Evolutionary conservation across 2,113 vertebrate species (phyloP).

Genomic region (Speoplatyrhinus poulsoni): DNA sequence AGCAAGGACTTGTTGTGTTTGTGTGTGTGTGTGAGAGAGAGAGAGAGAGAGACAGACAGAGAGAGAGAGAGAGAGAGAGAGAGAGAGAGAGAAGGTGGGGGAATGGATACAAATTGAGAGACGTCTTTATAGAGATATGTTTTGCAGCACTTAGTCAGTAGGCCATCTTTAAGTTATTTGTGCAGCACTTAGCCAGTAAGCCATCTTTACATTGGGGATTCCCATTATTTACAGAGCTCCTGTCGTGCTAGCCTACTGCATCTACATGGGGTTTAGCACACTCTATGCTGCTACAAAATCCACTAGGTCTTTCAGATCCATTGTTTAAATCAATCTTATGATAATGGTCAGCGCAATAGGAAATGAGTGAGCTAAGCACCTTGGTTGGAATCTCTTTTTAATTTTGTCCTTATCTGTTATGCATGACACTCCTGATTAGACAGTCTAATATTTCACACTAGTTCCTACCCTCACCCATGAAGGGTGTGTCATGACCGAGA

Average conservation of each 20-base stretch:
- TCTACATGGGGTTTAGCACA: constrained; percentile 70
- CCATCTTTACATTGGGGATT: constrained; percentile 51
- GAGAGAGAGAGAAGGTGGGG: not conserved
- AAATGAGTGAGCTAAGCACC: not conserved
- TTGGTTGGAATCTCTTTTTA: not conserved
- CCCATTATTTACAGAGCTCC: constrained; percentile 63
- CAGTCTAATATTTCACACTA: not conserved
- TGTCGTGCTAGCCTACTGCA: constrained; percentile 37
- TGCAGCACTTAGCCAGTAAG: constrained; percentile 46
- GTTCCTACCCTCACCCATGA: too few species aligned
- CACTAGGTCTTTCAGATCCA: constrained; percentile 35
- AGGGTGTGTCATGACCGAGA: too few species aligned
- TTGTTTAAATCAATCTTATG: too few species aligned
- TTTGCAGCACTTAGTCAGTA: constrained; percentile 42
- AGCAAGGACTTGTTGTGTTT: too few species aligned
- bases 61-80: constrained; percentile 17
- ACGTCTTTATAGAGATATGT: constrained; percentile 36
- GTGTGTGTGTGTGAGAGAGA: too few species aligned
- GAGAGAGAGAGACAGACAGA: constrained; percentile 17
- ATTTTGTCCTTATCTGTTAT: not conserved
- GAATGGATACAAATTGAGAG: constrained; percentile 12
- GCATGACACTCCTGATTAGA: not conserved
- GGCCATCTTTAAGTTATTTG: constrained; percentile 51
- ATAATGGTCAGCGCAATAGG: not conserved
- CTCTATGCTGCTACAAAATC: constrained; percentile 34